Evolutionary conservation across 2,797 vertebrate species (phyloP).

Genomic region (Megaceryle alcyon): DNA sequence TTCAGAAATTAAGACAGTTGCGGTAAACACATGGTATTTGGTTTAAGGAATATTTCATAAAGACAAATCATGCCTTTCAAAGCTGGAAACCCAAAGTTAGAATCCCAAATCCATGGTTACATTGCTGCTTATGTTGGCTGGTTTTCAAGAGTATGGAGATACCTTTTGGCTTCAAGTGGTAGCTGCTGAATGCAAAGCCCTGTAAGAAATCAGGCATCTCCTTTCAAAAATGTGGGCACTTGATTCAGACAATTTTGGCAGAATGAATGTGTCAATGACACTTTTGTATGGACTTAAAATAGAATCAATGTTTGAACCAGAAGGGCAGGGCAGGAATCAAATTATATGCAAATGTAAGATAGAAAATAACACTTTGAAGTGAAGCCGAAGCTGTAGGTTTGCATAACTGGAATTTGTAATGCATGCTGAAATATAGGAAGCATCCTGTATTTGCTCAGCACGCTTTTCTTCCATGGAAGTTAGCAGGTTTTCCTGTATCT

Average conservation of each 20-base stretch:
- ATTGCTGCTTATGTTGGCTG: background rate
- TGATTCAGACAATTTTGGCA: background rate
- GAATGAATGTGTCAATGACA: background rate
- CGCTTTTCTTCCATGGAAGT: background rate
- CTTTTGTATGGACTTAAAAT: background rate
- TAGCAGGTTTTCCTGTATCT: background rate
- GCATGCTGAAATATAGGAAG: background rate
- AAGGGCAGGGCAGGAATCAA: background rate
- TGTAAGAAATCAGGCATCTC: background rate
- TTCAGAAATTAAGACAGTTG: background rate
- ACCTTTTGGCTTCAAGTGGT: background rate
- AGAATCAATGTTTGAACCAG: background rate
- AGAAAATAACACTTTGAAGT: background rate
- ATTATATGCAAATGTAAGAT: background rate
- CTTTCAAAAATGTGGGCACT: background rate
- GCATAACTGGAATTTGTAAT: background rate
- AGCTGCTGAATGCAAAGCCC: background rate
- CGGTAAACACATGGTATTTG: background rate
- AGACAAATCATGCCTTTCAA: background rate
- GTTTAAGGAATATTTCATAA: background rate
- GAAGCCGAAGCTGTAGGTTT: background rate
- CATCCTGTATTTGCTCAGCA: background rate
- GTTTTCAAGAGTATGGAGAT: background rate
- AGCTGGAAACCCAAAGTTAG: background rate
- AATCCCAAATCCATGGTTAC: background rate